Percentiles rank a stretch among this genome's conserved stretches.
Conservation (phyloP, 2,888 invertebrate species). For the Strigamia maritima region DNA sequence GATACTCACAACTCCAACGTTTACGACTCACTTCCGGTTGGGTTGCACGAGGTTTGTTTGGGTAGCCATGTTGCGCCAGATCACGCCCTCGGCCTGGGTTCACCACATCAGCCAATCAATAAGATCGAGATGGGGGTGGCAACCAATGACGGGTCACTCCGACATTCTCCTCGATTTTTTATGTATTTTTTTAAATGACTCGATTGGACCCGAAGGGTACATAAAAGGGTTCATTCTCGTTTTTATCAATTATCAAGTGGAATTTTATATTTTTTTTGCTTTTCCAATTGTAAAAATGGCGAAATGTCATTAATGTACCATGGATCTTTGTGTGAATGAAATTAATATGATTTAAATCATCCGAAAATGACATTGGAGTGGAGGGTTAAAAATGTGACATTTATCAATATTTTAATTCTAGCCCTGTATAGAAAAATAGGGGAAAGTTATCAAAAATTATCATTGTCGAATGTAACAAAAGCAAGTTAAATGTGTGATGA, state of each 20-base stretch:
- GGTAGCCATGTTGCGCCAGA: conserved; percentile 16
- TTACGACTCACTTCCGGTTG: conserved; percentile 20
- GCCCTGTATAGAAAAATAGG: not conserved
- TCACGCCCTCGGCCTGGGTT: conserved; percentile 12
- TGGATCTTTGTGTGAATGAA: not conserved
- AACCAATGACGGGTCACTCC: conserved; percentile 2
- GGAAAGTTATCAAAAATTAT: not conserved
- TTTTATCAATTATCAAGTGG: not conserved
- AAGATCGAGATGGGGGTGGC: conserved; percentile 8
- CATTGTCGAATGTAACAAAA: not conserved
- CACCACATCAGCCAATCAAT: conserved; percentile 16
- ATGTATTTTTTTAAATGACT: not conserved
- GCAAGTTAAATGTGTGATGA: not conserved
- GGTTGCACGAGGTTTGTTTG: conserved; percentile 19
- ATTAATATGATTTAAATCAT: no score
- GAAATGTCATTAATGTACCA: not conserved
- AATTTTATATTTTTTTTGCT: not conserved
- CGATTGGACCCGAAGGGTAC: not conserved
- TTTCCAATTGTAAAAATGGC: not conserved
- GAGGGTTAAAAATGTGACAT: conserved; percentile 11
- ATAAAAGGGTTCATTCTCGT: not conserved
- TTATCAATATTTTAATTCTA: not conserved
- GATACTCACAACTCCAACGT: not conserved
- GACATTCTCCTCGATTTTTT: not conserved
- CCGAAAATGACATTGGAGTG: no score